Evolutionary conservation across 2,888 invertebrate species (phyloP).

Genomic region (Xiphydria camelus): DNA sequence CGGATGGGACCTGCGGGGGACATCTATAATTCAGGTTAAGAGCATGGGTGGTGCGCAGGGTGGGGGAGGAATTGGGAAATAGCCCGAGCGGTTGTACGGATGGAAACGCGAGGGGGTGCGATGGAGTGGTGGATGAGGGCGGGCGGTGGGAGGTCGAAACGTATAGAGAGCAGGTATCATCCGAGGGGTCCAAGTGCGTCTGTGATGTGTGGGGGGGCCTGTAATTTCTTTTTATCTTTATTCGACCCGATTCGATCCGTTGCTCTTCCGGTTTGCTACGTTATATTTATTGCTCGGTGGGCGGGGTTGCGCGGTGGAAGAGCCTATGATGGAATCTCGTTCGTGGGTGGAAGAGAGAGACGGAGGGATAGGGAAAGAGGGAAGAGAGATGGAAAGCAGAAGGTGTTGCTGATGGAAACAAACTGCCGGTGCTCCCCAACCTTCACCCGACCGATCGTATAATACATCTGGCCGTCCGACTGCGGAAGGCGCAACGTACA

Average conservation of each 20-base stretch:
- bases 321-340: constrained; percentile 22
- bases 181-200: constrained; percentile 28
- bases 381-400: constrained; percentile 10
- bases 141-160: constrained; percentile 10
- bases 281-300: constrained; percentile 34
- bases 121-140: constrained; percentile 7
- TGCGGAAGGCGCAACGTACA: no score
- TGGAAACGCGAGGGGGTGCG: constrained; percentile 8
- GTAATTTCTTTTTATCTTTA: constrained; percentile 47
- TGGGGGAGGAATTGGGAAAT: constrained; percentile 29
- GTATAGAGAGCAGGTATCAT: constrained; percentile 9
- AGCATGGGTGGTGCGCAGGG: no score
- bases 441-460: not conserved
- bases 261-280: constrained; percentile 24
- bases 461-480: not conserved
- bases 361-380: constrained; percentile 9
- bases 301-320: constrained; percentile 11
- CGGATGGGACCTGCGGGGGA: constrained; percentile 21
- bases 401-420: constrained; percentile 2
- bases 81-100: constrained; percentile 20
- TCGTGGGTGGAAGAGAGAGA: constrained; percentile 10
- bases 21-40: constrained; percentile 38
- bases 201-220: constrained; percentile 38
- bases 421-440: not conserved
- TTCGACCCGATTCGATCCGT: constrained; percentile 26